Evolutionary conservation across 2,113 vertebrate genomes (phyloP).

Genomic region (Arvicanthis niloticus): DNA sequence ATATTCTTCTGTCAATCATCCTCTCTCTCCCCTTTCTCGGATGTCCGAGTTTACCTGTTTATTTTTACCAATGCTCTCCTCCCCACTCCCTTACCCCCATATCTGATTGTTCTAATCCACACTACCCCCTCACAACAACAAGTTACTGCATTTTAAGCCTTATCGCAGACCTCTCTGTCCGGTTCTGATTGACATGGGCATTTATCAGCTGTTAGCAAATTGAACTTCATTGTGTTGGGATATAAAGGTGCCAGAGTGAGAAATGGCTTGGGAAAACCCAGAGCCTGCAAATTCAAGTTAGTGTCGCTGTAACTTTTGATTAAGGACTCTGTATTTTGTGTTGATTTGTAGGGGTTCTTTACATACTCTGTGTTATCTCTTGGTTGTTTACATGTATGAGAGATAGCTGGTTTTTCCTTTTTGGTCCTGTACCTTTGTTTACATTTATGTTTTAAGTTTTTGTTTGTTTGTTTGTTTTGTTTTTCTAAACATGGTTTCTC

Average conservation of each 20-base stretch:
- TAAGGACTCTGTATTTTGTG: constrained; percentile 28
- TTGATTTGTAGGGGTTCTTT: constrained; percentile 61
- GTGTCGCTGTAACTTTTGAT: constrained; percentile 54
- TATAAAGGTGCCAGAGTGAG: constrained; percentile 57
- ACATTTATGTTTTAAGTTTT: background rate
- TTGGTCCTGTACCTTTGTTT: constrained; percentile 47
- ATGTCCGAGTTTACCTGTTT: constrained; percentile 18
- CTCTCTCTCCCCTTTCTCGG: background rate
- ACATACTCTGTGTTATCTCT: constrained; percentile 9
- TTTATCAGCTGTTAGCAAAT: constrained; percentile 74
- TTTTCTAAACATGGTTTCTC: background rate
- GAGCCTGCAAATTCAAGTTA: constrained; percentile 36
- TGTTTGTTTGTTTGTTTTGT: background rate
- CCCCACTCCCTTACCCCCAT: constrained; percentile 6
- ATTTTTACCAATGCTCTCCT: constrained; percentile 9
- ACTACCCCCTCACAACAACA: constrained; percentile 50
- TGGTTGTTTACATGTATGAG: background rate
- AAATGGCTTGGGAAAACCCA: constrained; percentile 67
- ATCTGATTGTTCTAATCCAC: constrained; percentile 60
- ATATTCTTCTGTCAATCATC: background rate
- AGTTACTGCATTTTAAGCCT: constrained; percentile 68
- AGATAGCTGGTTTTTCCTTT: background rate
- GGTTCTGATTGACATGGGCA: constrained; percentile 68
- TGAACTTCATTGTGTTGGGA: background rate
- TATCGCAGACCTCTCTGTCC: constrained; percentile 64